Evolutionary conservation across 2,888 invertebrate genomes (phyloP), one percentile per base, ranked within the genome.

Genomic region (Hypolimnas misippus): DNA sequence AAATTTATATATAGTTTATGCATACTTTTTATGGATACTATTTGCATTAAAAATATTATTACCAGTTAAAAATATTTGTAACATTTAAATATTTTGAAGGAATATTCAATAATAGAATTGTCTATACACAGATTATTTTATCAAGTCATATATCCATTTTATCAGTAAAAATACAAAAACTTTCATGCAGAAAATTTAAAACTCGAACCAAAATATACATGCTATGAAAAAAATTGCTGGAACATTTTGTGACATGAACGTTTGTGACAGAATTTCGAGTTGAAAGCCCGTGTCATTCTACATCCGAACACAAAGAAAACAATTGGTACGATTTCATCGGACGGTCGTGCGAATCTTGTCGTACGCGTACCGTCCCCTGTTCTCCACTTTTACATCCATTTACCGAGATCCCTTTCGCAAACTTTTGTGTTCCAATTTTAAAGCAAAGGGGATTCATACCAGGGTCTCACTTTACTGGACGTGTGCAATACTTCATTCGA

Each of bases 401-500:
- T 35, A 59, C 40, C 31, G 25, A 59, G 65, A 69, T 62, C 63
- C 49, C 65, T 58, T 46, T 54, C 52, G 63, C 17, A 65, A 68
- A 33, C 63, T 59, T 62, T 59, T 69, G 35, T 66, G 58, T 57
- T 54, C 54, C 35, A n/a, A 17, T 49, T 50, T 49, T 51, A 63
- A 65, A 66, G 70, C 61, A 64, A 57, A 67, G 69, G 33, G 53
- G 66, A 57, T 69, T 73, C 70, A 68, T 69, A 68, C 73, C 66
- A 70, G 70, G 68, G 56, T 65, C 66, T 66, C 35, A 38, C 68
- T 77, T 67, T 53, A 68, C 70, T 81, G 81, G 82, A 68, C 73
- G 70, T 66, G 65, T 70, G 70, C 70, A 71, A 74, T 75, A 77
- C 79, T 78, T 78, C 78, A 77, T 80, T 80, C 81, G 81, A 82